Conservation (phyloP, 2,797 vertebrate species). For the Gymnodraco acuticeps region DNA sequence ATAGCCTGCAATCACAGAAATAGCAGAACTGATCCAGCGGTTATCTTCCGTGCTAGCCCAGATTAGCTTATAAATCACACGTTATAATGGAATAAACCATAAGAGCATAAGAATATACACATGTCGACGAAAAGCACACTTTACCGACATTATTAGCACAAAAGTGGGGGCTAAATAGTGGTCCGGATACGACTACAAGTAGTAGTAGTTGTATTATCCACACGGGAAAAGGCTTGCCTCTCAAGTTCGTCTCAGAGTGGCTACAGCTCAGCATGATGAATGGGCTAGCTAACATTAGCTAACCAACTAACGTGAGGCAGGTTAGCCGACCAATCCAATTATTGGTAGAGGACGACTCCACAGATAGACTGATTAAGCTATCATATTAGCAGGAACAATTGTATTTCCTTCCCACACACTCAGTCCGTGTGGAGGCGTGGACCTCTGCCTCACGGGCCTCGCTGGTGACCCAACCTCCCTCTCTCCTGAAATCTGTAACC, state of each 20-base stretch:
- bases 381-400: constrained; percentile 8
- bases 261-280: constrained; percentile 52
- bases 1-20: constrained; percentile 2
- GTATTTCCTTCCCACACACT: neutral
- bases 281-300: constrained; percentile 63
- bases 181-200: neutral
- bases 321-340: constrained; percentile 53
- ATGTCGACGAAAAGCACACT: constrained; percentile 37
- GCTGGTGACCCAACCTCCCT: constrained; percentile 57
- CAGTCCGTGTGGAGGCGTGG: constrained; percentile 52
- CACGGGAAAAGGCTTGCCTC: constrained; percentile 13
- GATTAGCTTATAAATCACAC: constrained; percentile 29
- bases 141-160: constrained; percentile 18
- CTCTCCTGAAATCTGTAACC: constrained; percentile 76
- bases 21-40: neutral
- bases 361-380: neutral
- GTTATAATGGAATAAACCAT: constrained; percentile 2
- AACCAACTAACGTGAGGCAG: constrained; percentile 47
- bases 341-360: constrained; percentile 23
- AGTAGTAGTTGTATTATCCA: constrained; percentile 2
- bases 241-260: constrained; percentile 28
- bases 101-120: constrained; percentile 32
- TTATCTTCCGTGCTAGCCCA: constrained; percentile 6
- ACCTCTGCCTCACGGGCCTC: constrained; percentile 58
- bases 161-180: neutral